Percentiles rank a stretch among this genome's conserved stretches.
Conservation (phyloP, 2,797 vertebrate species). For the Cynodonichthys magdalenae region DNA sequence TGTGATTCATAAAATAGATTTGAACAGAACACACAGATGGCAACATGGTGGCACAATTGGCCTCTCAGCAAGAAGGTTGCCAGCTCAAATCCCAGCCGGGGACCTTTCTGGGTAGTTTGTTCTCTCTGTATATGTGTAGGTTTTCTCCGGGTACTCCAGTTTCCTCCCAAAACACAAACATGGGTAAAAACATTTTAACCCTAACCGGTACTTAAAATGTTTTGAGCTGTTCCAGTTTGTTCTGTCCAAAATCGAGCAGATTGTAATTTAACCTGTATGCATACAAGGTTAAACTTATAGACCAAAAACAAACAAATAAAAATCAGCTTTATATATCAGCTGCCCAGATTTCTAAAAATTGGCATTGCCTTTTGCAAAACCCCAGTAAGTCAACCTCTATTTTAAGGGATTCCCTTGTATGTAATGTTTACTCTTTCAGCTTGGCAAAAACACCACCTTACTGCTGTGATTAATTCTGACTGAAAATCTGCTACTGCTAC, state of each 20-base stretch:
- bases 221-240: background rate
- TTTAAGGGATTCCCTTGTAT: background rate
- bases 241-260: background rate
- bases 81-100: too few relatives aligned
- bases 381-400: background rate
- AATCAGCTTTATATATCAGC: background rate
- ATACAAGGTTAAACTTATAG: background rate
- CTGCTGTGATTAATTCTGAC: conserved; percentile 54
- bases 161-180: too few relatives aligned
- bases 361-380: background rate
- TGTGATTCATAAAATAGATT: too few relatives aligned
- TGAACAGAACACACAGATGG: too few relatives aligned
- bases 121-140: too few relatives aligned
- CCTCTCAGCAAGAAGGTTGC: too few relatives aligned
- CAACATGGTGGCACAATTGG: too few relatives aligned
- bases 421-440: conserved; percentile 46
- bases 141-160: too few relatives aligned
- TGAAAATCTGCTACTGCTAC: conserved; percentile 25
- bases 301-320: background rate
- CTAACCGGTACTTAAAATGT: too few relatives aligned
- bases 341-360: background rate
- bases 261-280: background rate
- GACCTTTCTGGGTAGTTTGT: too few relatives aligned
- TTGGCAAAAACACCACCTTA: conserved; percentile 35
- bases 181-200: background rate